Base-by-base conservation (phyloP, 2,888 invertebrate genomes). In the Drosophila limbata region DNA sequence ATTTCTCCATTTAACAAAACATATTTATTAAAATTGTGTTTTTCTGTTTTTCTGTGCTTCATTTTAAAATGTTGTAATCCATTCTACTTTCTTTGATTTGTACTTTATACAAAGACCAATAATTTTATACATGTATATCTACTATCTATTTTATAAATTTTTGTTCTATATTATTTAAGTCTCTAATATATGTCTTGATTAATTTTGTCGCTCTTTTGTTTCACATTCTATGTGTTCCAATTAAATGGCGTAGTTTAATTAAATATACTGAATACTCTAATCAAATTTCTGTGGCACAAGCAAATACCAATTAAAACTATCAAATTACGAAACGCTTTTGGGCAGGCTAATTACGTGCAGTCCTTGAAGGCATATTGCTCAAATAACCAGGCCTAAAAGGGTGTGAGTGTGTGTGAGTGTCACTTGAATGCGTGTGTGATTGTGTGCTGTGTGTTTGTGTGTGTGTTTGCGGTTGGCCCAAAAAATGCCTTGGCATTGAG, bases 241-340 rank as follows among this genome's bases (percentile, higher is more conserved):
- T 76, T 77, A 63, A 37, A 63, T 57, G 10, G 53, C 48, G 31
- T 40, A 35, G 19, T 45, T 77, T 76, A 73, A 77, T 77, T 77
- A 77, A 73, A 77, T 77, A 47, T 69, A 40, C 19, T 48, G 53
- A 68, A 70, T 56, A 71, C 73, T 77, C 70, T 81, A 74, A 83
- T 86, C 77, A 78, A 87, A 81, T 84, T 78, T 70, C 87, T 63
- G 47, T 65, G 77, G 65, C 52, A 25, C 47, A 66, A 56, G 64
- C 71, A 63, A 84, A 84, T 75, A 59, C 76, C 82, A 87, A 84
- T 84, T 87, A 84, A 87, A 84, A 87, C 84, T 87, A 84, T 84
- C 84, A 87, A 78, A 87, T 84, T 80, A 87, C 87, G 73, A 39
- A 65, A 50, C 55, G 62, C 35, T 48, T 50, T 60, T 21, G 47